Percentiles rank a stretch among this genome's conserved stretches.
Evolutionary conservation across 2,797 vertebrate genomes (phyloP).

Genomic region (Argyrosomus regius): DNA sequence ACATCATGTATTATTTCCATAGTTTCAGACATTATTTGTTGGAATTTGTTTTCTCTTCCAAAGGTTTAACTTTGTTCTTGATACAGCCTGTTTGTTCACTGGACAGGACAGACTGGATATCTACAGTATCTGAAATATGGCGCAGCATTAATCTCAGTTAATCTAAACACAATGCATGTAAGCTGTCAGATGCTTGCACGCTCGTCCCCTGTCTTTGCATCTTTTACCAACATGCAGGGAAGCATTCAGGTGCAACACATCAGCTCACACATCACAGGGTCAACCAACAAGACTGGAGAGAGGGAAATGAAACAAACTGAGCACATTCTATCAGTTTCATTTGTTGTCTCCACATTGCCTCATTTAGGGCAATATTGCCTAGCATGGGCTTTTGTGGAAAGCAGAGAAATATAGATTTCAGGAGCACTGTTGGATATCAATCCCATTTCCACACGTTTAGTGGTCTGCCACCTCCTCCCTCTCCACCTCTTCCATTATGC

Average conservation of each 20-base stretch:
- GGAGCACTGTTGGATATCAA: constrained; percentile 50
- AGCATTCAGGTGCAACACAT: too few species aligned
- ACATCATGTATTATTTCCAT: too few species aligned
- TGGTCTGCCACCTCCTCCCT: constrained; percentile 8
- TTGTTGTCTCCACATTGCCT: constrained; percentile 11
- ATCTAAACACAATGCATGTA: too few species aligned
- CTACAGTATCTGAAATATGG: too few species aligned
- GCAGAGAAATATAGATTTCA: constrained; percentile 45
- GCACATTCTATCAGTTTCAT: constrained; percentile 9
- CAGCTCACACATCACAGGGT: background rate
- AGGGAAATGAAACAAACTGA: background rate
- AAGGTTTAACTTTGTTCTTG: too few species aligned
- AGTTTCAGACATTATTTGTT: too few species aligned
- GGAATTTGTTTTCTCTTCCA: too few species aligned
- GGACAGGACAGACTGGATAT: too few species aligned
- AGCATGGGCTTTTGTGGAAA: constrained; percentile 39
- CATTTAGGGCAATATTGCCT: constrained; percentile 39
- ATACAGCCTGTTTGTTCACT: too few species aligned
- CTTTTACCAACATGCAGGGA: too few species aligned
- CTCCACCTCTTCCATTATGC: background rate
- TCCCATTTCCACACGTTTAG: constrained; percentile 33
- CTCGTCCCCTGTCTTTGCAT: too few species aligned
- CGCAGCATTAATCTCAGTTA: too few species aligned
- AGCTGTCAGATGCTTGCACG: background rate
- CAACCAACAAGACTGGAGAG: background rate